Evolutionary conservation across 1,140 invertebrate genomes (phyloP), one percentile per base, ranked within the genome.

Genomic region (Alviniconcha marisindica): DNA sequence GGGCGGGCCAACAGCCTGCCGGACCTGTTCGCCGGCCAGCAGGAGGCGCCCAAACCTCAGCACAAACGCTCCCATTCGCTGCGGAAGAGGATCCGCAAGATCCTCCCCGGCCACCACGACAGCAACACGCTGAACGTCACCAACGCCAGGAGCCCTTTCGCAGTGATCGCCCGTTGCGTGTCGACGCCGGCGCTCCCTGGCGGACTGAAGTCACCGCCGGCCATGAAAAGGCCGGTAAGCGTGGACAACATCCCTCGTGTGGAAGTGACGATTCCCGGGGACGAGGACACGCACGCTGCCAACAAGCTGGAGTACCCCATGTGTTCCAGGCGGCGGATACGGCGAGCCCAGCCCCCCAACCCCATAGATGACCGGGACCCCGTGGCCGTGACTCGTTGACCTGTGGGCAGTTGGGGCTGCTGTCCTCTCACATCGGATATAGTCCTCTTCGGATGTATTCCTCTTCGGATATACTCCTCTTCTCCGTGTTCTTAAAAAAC

Each of bases 121-220:
- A 77, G 51, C 74, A 81, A 81, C 38, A 40, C 44, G 2, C 44
- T 74, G 18, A 85, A 83, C 28, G 69, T 76, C 36, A 78, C 84
- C 2, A 77, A 66, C 31, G 69, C 82, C 21, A 83, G 84, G 36
- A 88, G 85, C 74, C 90, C 90, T 0, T 90, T 91, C 80, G 89
- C 88, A 24, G 88, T 91, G 36, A 88, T 91, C 51, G 90, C 90
- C 15, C 83, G 90, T 3, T 91, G 90, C 79, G 90, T 91, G 12
- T 91, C 90, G 1, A 91, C 89, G 3, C 90, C 90, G 1, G 84
- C 87, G 28, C 84, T 91, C n/a, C 89, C 90, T 1, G 89, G 87
- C 36, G 87, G 76, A 15, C 77, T 86, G 0, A 78, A 90, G 15
- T 84, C 86, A 2, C 84, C 85, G 15, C 81, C 83, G n/a, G 60